Evolutionary conservation across 2,113 vertebrate species (phyloP).

Genomic region (Tauraco erythrolophus): DNA sequence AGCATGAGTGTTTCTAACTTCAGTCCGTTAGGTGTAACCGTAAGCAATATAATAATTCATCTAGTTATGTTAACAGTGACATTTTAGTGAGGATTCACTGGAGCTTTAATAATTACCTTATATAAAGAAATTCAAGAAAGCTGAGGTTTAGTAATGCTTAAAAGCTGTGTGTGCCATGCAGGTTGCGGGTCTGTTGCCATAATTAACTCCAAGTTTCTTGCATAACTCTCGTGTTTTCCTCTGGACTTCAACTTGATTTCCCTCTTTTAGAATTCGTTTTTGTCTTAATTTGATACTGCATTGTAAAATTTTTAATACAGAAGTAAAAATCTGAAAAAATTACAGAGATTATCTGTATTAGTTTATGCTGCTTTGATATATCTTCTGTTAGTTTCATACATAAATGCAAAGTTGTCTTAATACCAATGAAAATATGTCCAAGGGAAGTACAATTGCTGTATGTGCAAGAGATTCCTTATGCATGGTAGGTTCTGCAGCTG

Average conservation of each 20-base stretch:
- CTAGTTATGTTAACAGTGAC: not conserved
- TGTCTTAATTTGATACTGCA: not conserved
- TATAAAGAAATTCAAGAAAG: constrained; percentile 24
- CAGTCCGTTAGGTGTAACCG: not conserved
- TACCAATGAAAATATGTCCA: not conserved
- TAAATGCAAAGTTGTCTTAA: not conserved
- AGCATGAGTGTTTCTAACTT: not conserved
- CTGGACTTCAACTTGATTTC: not conserved
- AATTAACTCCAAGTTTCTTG: not conserved
- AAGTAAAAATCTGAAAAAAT: not conserved
- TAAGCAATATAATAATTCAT: not conserved
- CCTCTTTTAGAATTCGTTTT: not conserved
- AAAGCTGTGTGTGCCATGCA: not conserved
- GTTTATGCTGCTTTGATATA: not conserved
- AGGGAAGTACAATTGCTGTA: not conserved
- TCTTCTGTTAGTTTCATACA: not conserved
- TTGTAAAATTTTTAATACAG: not conserved
- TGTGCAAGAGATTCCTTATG: not conserved
- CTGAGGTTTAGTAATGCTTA: not conserved
- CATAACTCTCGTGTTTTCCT: not conserved
- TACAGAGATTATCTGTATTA: not conserved
- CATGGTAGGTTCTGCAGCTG: not conserved
- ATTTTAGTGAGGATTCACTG: not conserved
- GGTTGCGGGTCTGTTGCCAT: not conserved
- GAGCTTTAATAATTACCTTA: constrained; percentile 16